Evolutionary conservation across 1,140 invertebrate species (phyloP), one percentile per base, ranked within the genome.

Genomic region (Scaptodrosophila lebanonensis): DNA sequence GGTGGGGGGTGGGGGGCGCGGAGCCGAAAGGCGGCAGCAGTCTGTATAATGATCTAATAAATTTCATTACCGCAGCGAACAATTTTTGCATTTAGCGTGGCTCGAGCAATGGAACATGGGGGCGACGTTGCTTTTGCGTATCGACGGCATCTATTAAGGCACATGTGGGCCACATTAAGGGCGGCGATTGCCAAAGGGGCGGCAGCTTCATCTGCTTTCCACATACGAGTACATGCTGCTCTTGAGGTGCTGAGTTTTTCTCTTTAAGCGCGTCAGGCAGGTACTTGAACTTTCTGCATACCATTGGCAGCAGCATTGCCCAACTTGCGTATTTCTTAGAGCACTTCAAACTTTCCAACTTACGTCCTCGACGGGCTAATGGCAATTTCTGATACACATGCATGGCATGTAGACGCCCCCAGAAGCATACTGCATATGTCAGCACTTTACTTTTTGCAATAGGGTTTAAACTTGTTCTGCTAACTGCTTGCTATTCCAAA

Each of bases 21-120:
- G 7, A 25, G 1, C 29, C 16, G 30, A 18, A n/a, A 16, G 22
- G 38, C 52, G 47, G 25, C 52, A 65, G 65, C 75, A 63, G 68
- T 63, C 63, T 58, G 65, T 69, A 82, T 82, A 79, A 79, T 79
- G 73, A 73, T 79, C 75, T 79, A 79, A 79, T 79, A 82, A 79
- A 79, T 82, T 79, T 79, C 73, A 79, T 79, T 79, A 79, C 73
- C 73, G 50, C 73, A 64, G 56, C 49, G 29, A 47, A 56, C 47
- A 64, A 60, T 64, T 60, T 64, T 52, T 43, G 48, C 29, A 36
- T 45, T 50, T 50, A 40, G 6, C 12, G 36, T 36, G 29, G 61
- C 40, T 59, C 38, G 58, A 65, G 29, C 45, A 59, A 49, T 25
- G 17, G 11, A 7, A 20, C n/a, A n/a, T n/a, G 11, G 16, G n/a